phyloP scores from a whole-genome alignment of 2,888 invertebrate species.

The Allygus modestus region DNA sequence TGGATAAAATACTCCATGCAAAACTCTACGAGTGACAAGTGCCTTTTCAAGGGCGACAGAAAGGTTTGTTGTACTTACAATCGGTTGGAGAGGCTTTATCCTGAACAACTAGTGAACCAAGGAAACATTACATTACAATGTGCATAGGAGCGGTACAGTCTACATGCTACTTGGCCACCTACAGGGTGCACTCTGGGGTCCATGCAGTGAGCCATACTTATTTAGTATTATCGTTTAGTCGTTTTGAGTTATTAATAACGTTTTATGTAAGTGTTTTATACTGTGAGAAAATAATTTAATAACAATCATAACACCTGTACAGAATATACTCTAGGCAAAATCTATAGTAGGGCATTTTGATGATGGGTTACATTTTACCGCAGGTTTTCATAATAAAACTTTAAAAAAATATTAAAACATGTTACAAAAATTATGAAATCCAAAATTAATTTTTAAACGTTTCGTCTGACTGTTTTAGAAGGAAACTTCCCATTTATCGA shows the following conservation, averaged over 20 bases:
- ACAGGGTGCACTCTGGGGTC: slow-evolving; percentile 47
- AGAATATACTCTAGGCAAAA: neutral
- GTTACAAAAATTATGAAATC: too few species aligned
- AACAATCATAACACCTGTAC: slow-evolving; percentile 26
- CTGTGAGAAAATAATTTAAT: slow-evolving; percentile 19
- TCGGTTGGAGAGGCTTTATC: slow-evolving; percentile 98
- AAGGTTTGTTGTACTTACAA: slow-evolving; percentile 87
- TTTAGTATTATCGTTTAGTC: neutral
- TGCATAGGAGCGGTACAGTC: slow-evolving; percentile 22
- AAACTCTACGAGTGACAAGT: too few species aligned
- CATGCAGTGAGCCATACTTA: slow-evolving; percentile 43
- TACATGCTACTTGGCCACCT: slow-evolving; percentile 32
- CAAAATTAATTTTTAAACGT: too few species aligned
- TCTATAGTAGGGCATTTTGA: too few species aligned
- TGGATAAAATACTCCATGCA: too few species aligned
- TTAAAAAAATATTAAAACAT: too few species aligned
- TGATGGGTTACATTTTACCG: too few species aligned
- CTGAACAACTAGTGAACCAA: slow-evolving; percentile 88
- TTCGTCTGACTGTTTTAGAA: too few species aligned
- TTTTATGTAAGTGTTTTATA: slow-evolving; percentile 4
- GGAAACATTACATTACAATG: slow-evolving; percentile 62
- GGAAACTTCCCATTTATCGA: too few species aligned
- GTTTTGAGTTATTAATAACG: neutral
- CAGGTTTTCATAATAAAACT: too few species aligned
- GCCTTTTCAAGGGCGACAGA: neutral